These are phyloP conservation scores for Carapus acus DNA, from an alignment of 2,797 vertebrate genomes.

Conservation along the genomic window DNA sequence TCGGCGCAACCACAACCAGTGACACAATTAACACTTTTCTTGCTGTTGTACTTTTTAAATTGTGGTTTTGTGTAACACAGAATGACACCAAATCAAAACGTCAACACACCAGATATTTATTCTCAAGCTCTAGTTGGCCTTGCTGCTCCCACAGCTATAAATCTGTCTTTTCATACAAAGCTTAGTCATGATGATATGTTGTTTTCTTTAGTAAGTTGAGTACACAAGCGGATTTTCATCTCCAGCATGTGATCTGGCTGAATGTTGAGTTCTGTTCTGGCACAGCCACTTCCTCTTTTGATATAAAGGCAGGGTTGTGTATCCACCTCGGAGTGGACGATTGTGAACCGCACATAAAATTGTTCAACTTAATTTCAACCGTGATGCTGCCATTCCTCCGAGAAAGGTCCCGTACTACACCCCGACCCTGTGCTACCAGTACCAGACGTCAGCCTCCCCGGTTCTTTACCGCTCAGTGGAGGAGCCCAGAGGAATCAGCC, in stretches of 20 bases:
- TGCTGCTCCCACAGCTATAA: too few relatives aligned
- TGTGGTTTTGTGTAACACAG: too few relatives aligned
- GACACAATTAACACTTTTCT: too few relatives aligned
- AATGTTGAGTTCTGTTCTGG: slow-evolving; percentile 48
- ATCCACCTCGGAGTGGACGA: slow-evolving; percentile 31
- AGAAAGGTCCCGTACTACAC: slow-evolving; percentile 80
- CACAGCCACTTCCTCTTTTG: slow-evolving; percentile 68
- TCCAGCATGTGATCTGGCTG: slow-evolving; percentile 23
- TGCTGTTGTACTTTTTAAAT: too few relatives aligned
- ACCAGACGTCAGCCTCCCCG: slow-evolving; percentile 67
- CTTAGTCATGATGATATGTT: too few relatives aligned
- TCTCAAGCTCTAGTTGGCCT: neutral
- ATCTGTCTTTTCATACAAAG: neutral
- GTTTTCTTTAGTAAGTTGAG: too few relatives aligned
- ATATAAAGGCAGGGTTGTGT: slow-evolving; percentile 49
- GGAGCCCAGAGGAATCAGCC: slow-evolving; percentile 75
- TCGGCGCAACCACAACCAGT: too few relatives aligned
- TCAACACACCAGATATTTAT: too few relatives aligned
- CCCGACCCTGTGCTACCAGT: slow-evolving; percentile 74
- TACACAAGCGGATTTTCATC: slow-evolving; percentile 44
- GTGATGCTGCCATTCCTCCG: slow-evolving; percentile 21
- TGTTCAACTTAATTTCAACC: slow-evolving; percentile 2
- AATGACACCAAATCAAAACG: too few relatives aligned
- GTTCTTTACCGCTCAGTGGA: slow-evolving; percentile 85
- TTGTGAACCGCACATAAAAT: slow-evolving; percentile 16